phyloP scores from a whole-genome alignment of 2,888 invertebrate genomes.

The Rosalia funebris region DNA sequence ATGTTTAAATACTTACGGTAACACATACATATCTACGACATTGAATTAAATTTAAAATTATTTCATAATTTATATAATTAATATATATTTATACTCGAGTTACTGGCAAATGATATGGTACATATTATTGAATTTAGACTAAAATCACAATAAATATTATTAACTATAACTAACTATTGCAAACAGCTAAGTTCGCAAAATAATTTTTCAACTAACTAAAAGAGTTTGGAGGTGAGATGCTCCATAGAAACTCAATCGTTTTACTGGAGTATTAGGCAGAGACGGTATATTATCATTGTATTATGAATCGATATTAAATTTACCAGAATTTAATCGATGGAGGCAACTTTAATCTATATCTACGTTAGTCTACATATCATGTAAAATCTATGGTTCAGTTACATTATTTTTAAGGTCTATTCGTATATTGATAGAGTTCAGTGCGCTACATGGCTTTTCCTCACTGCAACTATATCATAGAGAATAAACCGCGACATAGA shows the following conservation, averaged over 20 bases:
- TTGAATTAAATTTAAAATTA: conserved; percentile 3
- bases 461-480: conserved; percentile 36
- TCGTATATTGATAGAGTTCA: conserved; percentile 51
- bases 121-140: background rate
- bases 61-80: background rate
- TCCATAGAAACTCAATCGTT: background rate
- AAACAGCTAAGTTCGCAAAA: background rate
- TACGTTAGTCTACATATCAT: conserved; percentile 45
- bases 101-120: conserved; percentile 33
- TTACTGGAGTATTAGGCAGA: background rate
- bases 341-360: conserved; percentile 29
- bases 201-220: conserved; percentile 4
- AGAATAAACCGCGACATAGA: conserved; percentile 43
- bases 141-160: background rate
- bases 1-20: background rate
- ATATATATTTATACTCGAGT: conserved; percentile 16
- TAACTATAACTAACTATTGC: background rate
- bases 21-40: conserved; percentile 10
- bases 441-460: conserved; percentile 36
- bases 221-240: background rate
- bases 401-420: conserved; percentile 47
- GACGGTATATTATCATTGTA: background rate
- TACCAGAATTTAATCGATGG: background rate
- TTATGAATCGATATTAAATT: background rate
- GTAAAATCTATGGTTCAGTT: conserved; percentile 47